Conservation (phyloP, 2,113 vertebrate species). For the Lates calcarifer region DNA sequence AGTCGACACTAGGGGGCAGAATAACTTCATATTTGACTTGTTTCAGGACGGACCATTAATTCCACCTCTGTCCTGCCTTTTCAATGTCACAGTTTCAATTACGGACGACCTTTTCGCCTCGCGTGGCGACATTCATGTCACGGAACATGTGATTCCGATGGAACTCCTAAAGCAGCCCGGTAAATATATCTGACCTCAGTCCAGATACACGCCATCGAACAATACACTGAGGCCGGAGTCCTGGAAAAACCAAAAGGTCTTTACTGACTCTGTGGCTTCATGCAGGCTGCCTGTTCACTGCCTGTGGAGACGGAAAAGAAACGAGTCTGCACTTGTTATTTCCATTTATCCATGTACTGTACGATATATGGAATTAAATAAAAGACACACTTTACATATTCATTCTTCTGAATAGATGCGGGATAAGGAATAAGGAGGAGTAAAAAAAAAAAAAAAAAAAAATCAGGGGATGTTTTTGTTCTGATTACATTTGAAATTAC, state of each 20-base stretch:
- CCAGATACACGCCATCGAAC: background rate
- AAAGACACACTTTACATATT: too few relatives aligned
- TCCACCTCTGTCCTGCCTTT: slow-evolving; percentile 45
- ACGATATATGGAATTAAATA: too few relatives aligned
- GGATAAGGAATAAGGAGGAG: too few relatives aligned
- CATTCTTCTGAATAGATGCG: too few relatives aligned
- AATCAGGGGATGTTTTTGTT: too few relatives aligned
- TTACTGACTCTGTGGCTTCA: background rate
- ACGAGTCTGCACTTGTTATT: background rate
- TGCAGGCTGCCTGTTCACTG: background rate
- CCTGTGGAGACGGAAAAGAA: background rate
- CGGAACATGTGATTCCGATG: slow-evolving; percentile 36
- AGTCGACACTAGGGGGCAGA: slow-evolving; percentile 75
- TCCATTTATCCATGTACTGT: background rate
- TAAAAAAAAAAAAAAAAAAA: too few relatives aligned
- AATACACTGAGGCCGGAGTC: slow-evolving; percentile 8
- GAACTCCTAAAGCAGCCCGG: slow-evolving; percentile 55
- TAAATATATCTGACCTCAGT: slow-evolving; percentile 62
- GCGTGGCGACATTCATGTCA: slow-evolving; percentile 60
- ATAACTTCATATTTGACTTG: slow-evolving; percentile 37
- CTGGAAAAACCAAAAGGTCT: slow-evolving; percentile 14
- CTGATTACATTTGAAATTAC: too few relatives aligned
- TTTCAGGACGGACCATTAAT: background rate
- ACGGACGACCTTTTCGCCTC: slow-evolving; percentile 64
- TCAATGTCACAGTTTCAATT: slow-evolving; percentile 75